These are phyloP conservation scores for Hemicentrotus pulcherrimus DNA, from an alignment of 35 echinoderm and acorn worm species.

Conservation along the genomic window DNA sequence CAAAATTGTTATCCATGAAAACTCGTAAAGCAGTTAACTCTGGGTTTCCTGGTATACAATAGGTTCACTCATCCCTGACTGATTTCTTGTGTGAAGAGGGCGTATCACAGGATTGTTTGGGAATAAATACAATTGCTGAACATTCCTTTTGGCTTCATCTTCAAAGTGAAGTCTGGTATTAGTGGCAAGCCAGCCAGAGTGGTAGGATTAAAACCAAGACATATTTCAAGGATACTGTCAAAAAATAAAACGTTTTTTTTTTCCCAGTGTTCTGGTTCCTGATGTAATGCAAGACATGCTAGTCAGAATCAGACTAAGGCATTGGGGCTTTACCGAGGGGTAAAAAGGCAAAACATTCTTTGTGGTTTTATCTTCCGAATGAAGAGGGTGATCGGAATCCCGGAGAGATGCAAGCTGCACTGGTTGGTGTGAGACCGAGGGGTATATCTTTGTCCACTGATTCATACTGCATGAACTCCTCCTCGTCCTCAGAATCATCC, in stretches of 20 bases:
- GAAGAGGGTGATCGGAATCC: constrained; percentile 69
- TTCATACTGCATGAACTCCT: constrained; percentile 83
- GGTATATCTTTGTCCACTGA: constrained; percentile 75
- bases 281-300: constrained; percentile 68
- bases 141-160: too few relatives aligned
- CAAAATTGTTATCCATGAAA: too few relatives aligned
- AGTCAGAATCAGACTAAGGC: constrained; percentile 68
- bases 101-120: too few relatives aligned
- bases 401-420: constrained; percentile 74
- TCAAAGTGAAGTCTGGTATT: too few relatives aligned
- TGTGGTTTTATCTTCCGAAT: background rate
- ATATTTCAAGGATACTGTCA: background rate
- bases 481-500: constrained; percentile 66
- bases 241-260: background rate
- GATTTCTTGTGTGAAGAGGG: too few relatives aligned
- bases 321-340: too few relatives aligned
- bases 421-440: constrained; percentile 77
- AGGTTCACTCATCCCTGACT: too few relatives aligned
- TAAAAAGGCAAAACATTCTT: background rate
- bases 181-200: background rate
- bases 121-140: too few relatives aligned
- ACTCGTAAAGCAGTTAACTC: too few relatives aligned
- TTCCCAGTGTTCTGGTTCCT: constrained; percentile 59
- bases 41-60: too few relatives aligned
- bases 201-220: background rate